Conservation (phyloP, 2,888 invertebrate genomes). For the Lacanobia oleracea region DNA sequence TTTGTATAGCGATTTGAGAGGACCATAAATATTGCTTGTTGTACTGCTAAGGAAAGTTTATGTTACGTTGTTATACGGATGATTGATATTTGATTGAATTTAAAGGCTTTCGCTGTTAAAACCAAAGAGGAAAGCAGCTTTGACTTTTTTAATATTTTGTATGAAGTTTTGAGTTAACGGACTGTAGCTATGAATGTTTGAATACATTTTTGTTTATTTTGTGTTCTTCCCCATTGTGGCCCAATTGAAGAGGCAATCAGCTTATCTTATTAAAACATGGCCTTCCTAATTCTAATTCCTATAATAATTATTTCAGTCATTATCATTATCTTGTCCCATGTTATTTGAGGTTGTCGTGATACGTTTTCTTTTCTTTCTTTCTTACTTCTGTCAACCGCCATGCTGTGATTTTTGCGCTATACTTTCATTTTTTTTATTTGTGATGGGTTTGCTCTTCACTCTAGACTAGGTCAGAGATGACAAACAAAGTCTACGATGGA, state of each 20-base stretch:
- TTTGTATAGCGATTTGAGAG: slow-evolving; percentile 59
- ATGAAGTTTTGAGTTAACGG: neutral
- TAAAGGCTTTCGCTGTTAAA: neutral
- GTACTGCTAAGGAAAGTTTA: slow-evolving; percentile 35
- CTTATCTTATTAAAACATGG: neutral
- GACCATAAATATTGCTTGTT: slow-evolving; percentile 61
- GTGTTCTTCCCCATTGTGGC: too few species aligned
- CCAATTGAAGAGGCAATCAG: neutral
- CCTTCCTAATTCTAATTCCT: neutral
- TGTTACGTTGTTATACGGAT: slow-evolving; percentile 30
- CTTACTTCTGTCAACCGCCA: neutral
- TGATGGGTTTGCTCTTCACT: too few species aligned
- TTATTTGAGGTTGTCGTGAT: neutral
- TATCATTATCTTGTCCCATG: too few species aligned
- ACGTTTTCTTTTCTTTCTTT: neutral
- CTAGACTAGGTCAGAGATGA: too few species aligned
- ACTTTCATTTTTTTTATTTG: too few species aligned
- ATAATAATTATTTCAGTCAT: too few species aligned
- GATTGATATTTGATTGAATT: slow-evolving; percentile 48
- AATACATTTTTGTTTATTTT: neutral
- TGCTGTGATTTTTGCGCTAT: neutral
- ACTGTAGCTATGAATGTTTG: neutral
- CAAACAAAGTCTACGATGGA: too few species aligned
- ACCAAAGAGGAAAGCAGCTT: neutral
- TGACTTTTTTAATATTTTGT: neutral